phyloP scores from a whole-genome alignment of 2,797 vertebrate genomes.

The Steatocranus sp. region DNA sequence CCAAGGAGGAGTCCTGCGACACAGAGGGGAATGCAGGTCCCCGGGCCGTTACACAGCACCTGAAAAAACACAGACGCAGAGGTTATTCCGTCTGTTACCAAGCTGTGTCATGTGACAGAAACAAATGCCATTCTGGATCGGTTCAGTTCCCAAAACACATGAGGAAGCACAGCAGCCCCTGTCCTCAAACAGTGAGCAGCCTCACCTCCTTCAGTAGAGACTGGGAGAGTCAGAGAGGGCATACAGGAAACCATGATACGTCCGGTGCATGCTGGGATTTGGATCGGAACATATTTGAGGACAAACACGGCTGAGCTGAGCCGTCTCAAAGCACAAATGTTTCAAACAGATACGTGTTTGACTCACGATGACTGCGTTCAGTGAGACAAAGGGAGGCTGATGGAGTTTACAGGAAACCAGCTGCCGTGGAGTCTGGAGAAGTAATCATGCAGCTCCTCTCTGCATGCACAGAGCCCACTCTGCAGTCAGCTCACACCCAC shows the following conservation, averaged over 20 bases:
- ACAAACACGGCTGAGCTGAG: not conserved
- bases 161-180: not conserved
- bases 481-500: not conserved
- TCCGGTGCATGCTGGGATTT: not conserved
- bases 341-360: not conserved
- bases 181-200: not conserved
- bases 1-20: slow-evolving; percentile 84
- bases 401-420: slow-evolving; percentile 57
- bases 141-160: not conserved
- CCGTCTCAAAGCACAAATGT: not conserved
- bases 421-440: slow-evolving; percentile 64
- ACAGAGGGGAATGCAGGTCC: slow-evolving; percentile 91
- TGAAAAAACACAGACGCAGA: slow-evolving; percentile 62
- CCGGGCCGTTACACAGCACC: slow-evolving; percentile 95
- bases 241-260: not conserved
- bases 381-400: slow-evolving; percentile 1
- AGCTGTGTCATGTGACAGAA: not conserved
- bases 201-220: not conserved
- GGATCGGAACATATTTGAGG: not conserved
- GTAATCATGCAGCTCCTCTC: slow-evolving; percentile 32
- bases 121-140: accelerated
- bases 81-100: not conserved
- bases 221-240: not conserved
- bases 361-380: not conserved
- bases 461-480: not conserved